Evolutionary conservation across 2,888 invertebrate species (phyloP).

Genomic region (Leptodirus hochenwartii): DNA sequence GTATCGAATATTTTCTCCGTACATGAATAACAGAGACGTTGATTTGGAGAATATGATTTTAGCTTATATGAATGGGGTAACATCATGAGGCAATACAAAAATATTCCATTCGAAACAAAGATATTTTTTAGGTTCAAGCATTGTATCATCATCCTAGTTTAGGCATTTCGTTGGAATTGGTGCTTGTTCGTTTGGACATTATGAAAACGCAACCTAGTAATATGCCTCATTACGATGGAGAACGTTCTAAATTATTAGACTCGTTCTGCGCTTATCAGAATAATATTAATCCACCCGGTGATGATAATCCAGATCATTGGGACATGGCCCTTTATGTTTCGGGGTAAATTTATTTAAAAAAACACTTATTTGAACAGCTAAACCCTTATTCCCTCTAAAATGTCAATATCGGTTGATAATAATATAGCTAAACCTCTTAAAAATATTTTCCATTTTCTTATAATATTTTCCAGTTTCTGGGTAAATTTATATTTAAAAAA

Average conservation of each 20-base stretch:
- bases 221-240: conserved; percentile 44
- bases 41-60: conserved; percentile 56
- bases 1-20: conserved; percentile 50
- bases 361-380: conserved; percentile 6
- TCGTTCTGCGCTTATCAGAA: conserved; percentile 57
- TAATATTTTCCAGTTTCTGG: too few relatives aligned
- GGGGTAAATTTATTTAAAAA: conserved; percentile 30
- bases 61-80: conserved; percentile 57
- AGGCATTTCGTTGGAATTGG: conserved; percentile 44
- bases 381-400: not conserved
- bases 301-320: conserved; percentile 56
- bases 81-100: too few relatives aligned
- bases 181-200: conserved; percentile 50
- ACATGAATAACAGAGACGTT: conserved; percentile 42
- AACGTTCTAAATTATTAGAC: conserved; percentile 47
- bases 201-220: conserved; percentile 44
- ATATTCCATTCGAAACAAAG: conserved; percentile 1
- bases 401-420: not conserved
- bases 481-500: too few relatives aligned
- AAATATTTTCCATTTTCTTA: too few relatives aligned
- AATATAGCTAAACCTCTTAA: too few relatives aligned
- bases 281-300: conserved; percentile 43
- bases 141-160: conserved; percentile 60
- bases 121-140: conserved; percentile 55
- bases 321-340: conserved; percentile 63